These are phyloP conservation scores for Acipenser ruthenus DNA, from an alignment of 2,797 vertebrate species.

Conservation along the genomic window DNA sequence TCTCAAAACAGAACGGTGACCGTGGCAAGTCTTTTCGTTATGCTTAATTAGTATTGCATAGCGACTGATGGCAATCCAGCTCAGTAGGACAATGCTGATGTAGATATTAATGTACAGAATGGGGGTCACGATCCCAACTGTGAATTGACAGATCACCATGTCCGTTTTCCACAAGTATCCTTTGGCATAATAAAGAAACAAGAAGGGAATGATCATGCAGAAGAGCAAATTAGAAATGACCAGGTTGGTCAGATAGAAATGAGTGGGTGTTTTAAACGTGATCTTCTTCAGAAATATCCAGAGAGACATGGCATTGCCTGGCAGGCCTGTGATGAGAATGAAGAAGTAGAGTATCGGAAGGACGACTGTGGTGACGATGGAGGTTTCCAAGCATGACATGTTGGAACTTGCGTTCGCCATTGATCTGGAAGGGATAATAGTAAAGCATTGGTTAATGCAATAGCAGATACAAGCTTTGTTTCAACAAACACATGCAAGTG, in stretches of 20 bases:
- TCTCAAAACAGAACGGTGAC: constrained; percentile 38
- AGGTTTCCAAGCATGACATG: constrained; percentile 35
- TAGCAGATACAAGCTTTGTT: background rate
- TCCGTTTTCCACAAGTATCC: constrained; percentile 44
- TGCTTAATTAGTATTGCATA: constrained; percentile 58
- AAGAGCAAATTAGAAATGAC: constrained; percentile 67
- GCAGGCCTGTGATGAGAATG: constrained; percentile 57
- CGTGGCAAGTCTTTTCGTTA: constrained; percentile 33
- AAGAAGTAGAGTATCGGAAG: constrained; percentile 60
- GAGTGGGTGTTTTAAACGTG: constrained; percentile 49
- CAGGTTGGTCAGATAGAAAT: constrained; percentile 70
- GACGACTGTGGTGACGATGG: constrained; percentile 40
- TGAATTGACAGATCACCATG: constrained; percentile 39
- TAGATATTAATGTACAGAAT: constrained; percentile 68
- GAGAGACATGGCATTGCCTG: constrained; percentile 61
- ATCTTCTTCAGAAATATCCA: constrained; percentile 60
- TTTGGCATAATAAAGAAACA: constrained; percentile 54
- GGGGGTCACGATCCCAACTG: constrained; percentile 53
- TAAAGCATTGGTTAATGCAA: constrained; percentile 2
- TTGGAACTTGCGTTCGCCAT: constrained; percentile 33
- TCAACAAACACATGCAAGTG: too few species aligned
- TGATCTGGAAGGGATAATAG: constrained; percentile 18
- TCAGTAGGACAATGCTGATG: constrained; percentile 63
- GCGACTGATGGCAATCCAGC: constrained; percentile 68
- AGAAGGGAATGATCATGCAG: constrained; percentile 65